Evolutionary conservation across 2,113 vertebrate genomes (phyloP), one percentile per base, ranked within the genome.

Genomic region (Gasterosteus aculeatus): DNA sequence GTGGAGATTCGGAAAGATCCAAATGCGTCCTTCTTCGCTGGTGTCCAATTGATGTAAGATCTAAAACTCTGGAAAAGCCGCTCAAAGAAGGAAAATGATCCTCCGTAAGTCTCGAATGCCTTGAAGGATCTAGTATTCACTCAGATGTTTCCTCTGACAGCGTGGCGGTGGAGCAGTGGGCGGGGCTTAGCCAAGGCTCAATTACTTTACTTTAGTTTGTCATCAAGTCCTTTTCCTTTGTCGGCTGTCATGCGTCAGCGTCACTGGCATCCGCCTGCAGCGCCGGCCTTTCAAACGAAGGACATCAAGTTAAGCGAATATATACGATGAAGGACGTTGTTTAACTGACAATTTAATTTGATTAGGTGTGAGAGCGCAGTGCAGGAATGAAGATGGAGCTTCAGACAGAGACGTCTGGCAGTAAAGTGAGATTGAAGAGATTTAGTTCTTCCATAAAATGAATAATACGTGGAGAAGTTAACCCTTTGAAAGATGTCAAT

Each of bases 401-500:
- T 58, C 12, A 31, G 49, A 46, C 29, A 0, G 9, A 42, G 35
- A 51, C 67, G 59, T 59, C n/a, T 75, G 47, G 59, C 62, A 39
- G n/a, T 31, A 22, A 64, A 64, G 10, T 18, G 12, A 38, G 22
- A 26, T 26, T 26, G 57, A 12, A 19, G 14, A 16, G n/a, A 39
- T 71, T 80, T 76, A 31, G 56, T 79, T 83, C 59, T 53, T 19
- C 60, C 72, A 72, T 41, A 19, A n/a, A 67, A 56, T 11, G 26
- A 65, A 75, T 64, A 46, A 44, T 56, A 58, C 7, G 57, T 65
- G 39, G 33, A 68, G 69, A 81, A n/a, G n/a, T n/a, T n/a, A n/a
- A 83, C 81, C 72, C 49, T 19, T n/a, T 57, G n/a, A 72, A 66
- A 81, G 79, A 81, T 49, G 47, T 19, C 53, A 74, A 46, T 81